Evolutionary conservation across 2,888 invertebrate species (phyloP), one percentile per base, ranked within the genome.

Genomic region (Thymelicus lineola): DNA sequence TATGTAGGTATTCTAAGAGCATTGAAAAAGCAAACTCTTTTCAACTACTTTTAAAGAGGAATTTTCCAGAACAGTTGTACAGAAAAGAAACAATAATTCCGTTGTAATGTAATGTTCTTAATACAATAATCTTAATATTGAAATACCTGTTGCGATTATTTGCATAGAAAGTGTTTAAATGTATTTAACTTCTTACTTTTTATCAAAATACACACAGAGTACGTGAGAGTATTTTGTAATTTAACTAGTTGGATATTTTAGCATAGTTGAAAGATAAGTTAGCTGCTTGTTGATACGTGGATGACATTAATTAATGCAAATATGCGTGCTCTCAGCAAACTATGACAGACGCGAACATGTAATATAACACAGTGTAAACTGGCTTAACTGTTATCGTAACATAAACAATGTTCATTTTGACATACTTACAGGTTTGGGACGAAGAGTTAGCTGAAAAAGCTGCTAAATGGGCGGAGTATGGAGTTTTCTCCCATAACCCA

Each of bases 361-460:
- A 15, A 58, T 55, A 36, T 28, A 36, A 61, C 35, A 59, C 69
- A 46, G 42, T 55, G 57, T 38, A 57, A 62, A 66, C 48, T 48
- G n/a, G 38, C 10, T 46, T 6, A 46, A 46, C n/a, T 46, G 14
- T 46, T 46, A 46, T 46, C 46, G 12, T 38, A 9, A 38, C 38
- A 38, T 38, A 38, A 28, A 38, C 38, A 38, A 38, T 38, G 42
- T 42, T 42, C 2, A 42, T 42, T 55, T 28, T 55, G 4, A 20
- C 12, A 57, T 35, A 7, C 14, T 72, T 74, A 50, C 48, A 81
- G 81, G 73, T 78, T 14, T 81, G 81, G 80, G 80, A 82, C 50
- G 77, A 79, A 70, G 82, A 82, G 72, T 74, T 82, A 4, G 79
- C 80, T 14, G 78, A 78, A 73, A 81, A 82, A 71, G 82, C 82